Conservation (phyloP, 2,888 invertebrate genomes). For the Drosophila pegasa region DNA sequence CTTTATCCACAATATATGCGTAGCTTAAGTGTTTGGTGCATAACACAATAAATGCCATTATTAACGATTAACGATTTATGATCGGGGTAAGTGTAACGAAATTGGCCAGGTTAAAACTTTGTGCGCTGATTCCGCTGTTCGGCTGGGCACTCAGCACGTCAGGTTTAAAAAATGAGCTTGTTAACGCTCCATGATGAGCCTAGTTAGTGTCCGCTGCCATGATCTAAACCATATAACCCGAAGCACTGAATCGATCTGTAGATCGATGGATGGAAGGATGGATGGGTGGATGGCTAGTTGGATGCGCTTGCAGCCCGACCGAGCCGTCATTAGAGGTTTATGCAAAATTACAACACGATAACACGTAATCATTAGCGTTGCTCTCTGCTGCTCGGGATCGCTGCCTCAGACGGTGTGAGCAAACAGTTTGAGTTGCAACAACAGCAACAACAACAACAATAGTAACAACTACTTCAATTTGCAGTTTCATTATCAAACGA, state of each 20-base stretch:
- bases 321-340: slow-evolving; percentile 74
- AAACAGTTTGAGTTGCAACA: slow-evolving; percentile 63
- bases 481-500: slow-evolving; percentile 77
- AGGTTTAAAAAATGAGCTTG: slow-evolving; percentile 82
- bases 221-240: slow-evolving; percentile 79
- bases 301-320: slow-evolving; percentile 19
- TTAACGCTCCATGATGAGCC: slow-evolving; percentile 82
- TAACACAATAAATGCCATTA: slow-evolving; percentile 51
- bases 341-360: slow-evolving; percentile 82
- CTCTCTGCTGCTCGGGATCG: slow-evolving; percentile 33
- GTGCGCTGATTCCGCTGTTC: slow-evolving; percentile 16
- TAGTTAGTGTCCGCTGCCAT: slow-evolving; percentile 79
- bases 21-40: slow-evolving; percentile 19
- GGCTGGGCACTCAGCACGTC: slow-evolving; percentile 66
- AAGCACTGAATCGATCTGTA: slow-evolving; percentile 60
- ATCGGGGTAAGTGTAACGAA: slow-evolving; percentile 28
- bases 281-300: slow-evolving; percentile 27
- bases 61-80: slow-evolving; percentile 57
- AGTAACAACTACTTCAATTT: slow-evolving; percentile 53
- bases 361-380: slow-evolving; percentile 81
- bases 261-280: slow-evolving; percentile 36
- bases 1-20: not conserved
- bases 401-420: slow-evolving; percentile 64
- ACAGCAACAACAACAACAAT: slow-evolving; percentile 14
- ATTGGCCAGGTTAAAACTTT: slow-evolving; percentile 28